Base-by-base conservation (phyloP, 2,113 vertebrate genomes). In the Plecotus auritus region DNA sequence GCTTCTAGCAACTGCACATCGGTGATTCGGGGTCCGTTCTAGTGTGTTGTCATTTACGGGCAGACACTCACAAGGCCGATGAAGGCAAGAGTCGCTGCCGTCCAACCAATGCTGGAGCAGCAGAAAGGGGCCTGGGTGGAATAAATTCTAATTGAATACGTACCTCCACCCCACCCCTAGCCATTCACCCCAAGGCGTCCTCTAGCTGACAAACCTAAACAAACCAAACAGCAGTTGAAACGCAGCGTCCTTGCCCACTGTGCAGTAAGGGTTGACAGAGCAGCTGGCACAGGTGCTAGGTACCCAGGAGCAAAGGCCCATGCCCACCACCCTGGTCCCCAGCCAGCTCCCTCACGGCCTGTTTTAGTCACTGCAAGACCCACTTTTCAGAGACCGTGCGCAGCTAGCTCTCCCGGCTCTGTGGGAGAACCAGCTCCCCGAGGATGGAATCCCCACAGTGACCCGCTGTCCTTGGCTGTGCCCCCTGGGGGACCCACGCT, bases 401-500 rank as follows among this genome's bases (percentile, higher is more conserved):
- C 4, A 5, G 64, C 42, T 28, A 45, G 2, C 4, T 76, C 54
- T n/a, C n/a, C 17, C 2, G 17, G 67, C 9, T 37, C 77, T 10
- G 7, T 17, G 9, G 51, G 78, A 88, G 69, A 74, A 35, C 11
- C 32, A 9, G 5, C 28, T 42, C 81, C 30, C 32, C 5, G 81
- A 76, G 42, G 74, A 23, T 16, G 2, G 17, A 37, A 14, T 14
- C 30, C n/a, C 32, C 73, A 54, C 13, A 1, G 14, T 12, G 22
- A n/a, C 66, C 49, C 8, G 23, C 40, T 67, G 86, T 17, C 51
- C 40, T 78, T 67, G 32, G 40, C 51, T 7, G n/a, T 11, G 35
- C 22, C 54, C 76, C 54, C 12, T 0, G 0, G 42, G 17, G 35
- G 83, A 49, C 14, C 16, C 30, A 0, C 1, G n/a, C 22, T 51